These are phyloP conservation scores for Aphrophora alni DNA, from an alignment of 2,888 invertebrate genomes.

Conservation along the genomic window DNA sequence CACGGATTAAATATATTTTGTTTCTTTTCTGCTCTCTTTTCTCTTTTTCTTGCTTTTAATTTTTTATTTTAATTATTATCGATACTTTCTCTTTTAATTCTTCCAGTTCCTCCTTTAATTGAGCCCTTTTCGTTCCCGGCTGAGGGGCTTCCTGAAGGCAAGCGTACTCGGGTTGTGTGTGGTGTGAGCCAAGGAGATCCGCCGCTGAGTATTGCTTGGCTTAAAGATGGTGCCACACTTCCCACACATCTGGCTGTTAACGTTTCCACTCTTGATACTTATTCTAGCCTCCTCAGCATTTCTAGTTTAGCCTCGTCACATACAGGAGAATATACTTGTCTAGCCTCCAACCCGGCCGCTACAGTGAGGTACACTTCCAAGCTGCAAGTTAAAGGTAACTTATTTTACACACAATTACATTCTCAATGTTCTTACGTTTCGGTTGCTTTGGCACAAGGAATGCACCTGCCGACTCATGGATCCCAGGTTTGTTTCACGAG, in stretches of 20 bases:
- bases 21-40: slow-evolving; percentile 43
- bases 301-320: slow-evolving; percentile 76
- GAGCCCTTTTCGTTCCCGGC: slow-evolving; percentile 82
- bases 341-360: slow-evolving; percentile 79
- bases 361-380: slow-evolving; percentile 80
- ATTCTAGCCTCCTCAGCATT: slow-evolving; percentile 79
- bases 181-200: slow-evolving; percentile 82
- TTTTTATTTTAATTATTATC: slow-evolving; percentile 54
- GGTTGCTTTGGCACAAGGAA: slow-evolving; percentile 69
- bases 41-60: slow-evolving; percentile 54
- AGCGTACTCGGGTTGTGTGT: slow-evolving; percentile 81
- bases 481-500: slow-evolving; percentile 59
- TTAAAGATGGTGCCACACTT: slow-evolving; percentile 69
- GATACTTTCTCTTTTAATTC: slow-evolving; percentile 44
- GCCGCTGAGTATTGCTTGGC: slow-evolving; percentile 80
- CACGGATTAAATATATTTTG: slow-evolving; percentile 39
- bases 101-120: slow-evolving; percentile 82
- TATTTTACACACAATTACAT: background rate
- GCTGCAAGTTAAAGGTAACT: slow-evolving; percentile 83
- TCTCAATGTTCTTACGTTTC: slow-evolving; percentile 51
- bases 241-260: slow-evolving; percentile 64
- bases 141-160: slow-evolving; percentile 80
- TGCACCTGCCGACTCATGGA: slow-evolving; percentile 63
- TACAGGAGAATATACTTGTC: slow-evolving; percentile 79
- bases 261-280: slow-evolving; percentile 75